These are phyloP conservation scores for Cerastoderma edule DNA, from an alignment of 2,888 invertebrate genomes.

Conservation along the genomic window DNA sequence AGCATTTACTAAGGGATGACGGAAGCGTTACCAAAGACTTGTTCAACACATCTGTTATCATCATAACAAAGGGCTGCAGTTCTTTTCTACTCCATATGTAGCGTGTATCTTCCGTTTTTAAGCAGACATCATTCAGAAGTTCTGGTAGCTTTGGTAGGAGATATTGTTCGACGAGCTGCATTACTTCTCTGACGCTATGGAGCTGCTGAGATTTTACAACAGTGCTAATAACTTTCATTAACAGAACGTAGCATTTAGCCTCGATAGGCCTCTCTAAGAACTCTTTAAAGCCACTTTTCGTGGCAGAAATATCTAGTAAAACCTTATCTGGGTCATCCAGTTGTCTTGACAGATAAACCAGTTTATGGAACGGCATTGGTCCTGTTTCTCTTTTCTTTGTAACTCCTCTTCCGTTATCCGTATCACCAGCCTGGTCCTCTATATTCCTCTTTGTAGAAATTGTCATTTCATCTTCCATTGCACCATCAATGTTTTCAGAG, in stretches of 20 bases:
- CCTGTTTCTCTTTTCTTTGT: too few relatives aligned
- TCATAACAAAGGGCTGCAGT: neutral
- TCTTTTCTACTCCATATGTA: constrained; percentile 5
- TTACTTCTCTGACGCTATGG: constrained; percentile 35
- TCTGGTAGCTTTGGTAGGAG: constrained; percentile 28
- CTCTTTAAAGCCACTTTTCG: constrained; percentile 53
- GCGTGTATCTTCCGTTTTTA: constrained; percentile 9
- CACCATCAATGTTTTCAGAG: neutral
- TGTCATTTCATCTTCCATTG: neutral
- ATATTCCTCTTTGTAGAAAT: neutral
- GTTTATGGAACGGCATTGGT: neutral
- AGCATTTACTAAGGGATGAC: constrained; percentile 21
- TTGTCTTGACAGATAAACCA: constrained; percentile 18
- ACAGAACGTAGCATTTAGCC: constrained; percentile 35
- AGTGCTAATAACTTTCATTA: constrained; percentile 40
- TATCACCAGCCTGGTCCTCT: neutral
- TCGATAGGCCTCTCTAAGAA: constrained; percentile 23
- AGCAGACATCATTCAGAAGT: constrained; percentile 39
- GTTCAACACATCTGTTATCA: constrained; percentile 24
- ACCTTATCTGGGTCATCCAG: constrained; percentile 43
- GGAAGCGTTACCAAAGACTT: constrained; percentile 28
- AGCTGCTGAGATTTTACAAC: constrained; percentile 36
- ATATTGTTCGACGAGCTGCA: constrained; percentile 36
- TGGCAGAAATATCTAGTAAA: constrained; percentile 42
- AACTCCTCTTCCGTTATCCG: too few relatives aligned